Evolutionary conservation across 2,113 vertebrate genomes (phyloP).

Genomic region (Rhineura floridana): DNA sequence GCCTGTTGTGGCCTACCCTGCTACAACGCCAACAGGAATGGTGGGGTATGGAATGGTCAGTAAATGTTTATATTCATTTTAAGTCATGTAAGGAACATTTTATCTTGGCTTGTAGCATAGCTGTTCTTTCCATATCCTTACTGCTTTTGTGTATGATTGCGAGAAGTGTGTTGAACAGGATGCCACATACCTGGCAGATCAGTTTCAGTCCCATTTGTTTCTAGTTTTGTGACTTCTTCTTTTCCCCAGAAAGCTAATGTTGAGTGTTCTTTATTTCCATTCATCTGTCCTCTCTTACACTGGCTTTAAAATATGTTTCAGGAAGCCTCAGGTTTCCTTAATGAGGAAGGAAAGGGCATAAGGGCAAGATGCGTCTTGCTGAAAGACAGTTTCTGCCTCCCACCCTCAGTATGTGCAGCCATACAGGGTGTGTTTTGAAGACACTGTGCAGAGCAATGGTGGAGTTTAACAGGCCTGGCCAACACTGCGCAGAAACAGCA

Average conservation of each 20-base stretch:
- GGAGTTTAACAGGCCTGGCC: neutral
- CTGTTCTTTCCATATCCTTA: neutral
- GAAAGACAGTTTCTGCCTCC: neutral
- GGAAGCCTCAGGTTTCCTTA: neutral
- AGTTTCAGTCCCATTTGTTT: neutral
- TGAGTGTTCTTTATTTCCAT: neutral
- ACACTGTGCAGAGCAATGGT: neutral
- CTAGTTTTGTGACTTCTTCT: neutral
- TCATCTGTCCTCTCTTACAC: neutral
- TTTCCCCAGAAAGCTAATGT: neutral
- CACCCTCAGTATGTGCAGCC: neutral
- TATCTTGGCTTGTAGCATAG: neutral
- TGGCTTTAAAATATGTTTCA: neutral
- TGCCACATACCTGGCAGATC: neutral
- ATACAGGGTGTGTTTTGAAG: neutral
- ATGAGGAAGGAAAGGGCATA: neutral
- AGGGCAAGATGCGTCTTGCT: neutral
- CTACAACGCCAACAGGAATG: conserved; percentile 94
- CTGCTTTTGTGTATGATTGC: neutral
- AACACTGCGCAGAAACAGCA: neutral
- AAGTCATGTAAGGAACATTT: neutral
- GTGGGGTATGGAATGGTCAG: conserved; percentile 93
- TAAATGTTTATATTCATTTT: conserved; percentile 31
- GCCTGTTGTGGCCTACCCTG: conserved; percentile 94
- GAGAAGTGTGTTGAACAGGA: neutral